Evolutionary conservation across 2,113 vertebrate genomes (phyloP), one percentile per base, ranked within the genome.

Genomic region (Gambusia affinis): DNA sequence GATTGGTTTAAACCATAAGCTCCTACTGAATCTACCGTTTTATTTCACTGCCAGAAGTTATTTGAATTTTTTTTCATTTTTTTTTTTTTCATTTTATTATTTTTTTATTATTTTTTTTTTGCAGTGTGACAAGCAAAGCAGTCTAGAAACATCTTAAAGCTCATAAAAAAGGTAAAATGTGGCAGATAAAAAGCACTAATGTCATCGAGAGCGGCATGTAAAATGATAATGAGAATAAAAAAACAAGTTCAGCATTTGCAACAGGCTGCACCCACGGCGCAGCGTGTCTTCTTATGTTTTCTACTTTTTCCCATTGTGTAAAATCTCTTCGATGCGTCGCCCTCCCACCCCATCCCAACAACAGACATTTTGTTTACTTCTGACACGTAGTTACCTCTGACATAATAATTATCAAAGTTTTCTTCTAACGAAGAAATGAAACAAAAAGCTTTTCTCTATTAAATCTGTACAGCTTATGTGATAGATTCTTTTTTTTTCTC

Each of bases 181-280:
- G 95, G 97, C 96, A 95, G 95, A 96, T 97, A 96, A 96, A 97
- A 98, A 98, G 96, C 97, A 96, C 95, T 96, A 97, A 96, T 93
- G 96, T 95, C 94, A 92, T 94, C 85, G 93, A 96, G 95, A 96
- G 96, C 94, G 94, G 95, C 95, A 94, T 81, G 94, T 94, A 96
- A 97, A 97, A 96, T 94, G 95, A 96, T 85, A 88, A 90, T 84
- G 83, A 93, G 92, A 80, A 91, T 85, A 91, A 96, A 70, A 66
- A 74, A 95, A 90, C 83, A 88, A 87, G 94, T 95, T 95, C 94
- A 96, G 95, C 96, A 94, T 96, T 95, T 95, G 96, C 94, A 95
- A 95, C 94, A 95, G 94, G 92, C 95, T 94, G 95, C 96, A 96
- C 96, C 95, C 94, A 91, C 89, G 95, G 94, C 94, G 96, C 97